phyloP scores from a whole-genome alignment of 2,797 vertebrate species.

The Discoglossus pictus region DNA sequence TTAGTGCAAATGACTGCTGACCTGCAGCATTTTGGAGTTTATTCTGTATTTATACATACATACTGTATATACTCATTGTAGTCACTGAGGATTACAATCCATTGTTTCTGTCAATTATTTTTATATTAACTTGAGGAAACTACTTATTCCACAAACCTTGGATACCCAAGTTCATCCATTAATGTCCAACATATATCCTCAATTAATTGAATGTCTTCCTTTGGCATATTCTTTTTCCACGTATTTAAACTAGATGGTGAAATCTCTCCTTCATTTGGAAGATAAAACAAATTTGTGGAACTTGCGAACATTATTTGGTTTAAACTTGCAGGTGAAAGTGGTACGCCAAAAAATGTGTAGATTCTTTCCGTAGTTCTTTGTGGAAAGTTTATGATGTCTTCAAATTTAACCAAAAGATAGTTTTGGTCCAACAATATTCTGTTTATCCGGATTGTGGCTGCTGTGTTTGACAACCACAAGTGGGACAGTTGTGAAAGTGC shows the following conservation, averaged over 20 bases:
- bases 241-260: constrained; percentile 81
- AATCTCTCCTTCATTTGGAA: constrained; percentile 92
- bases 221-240: constrained; percentile 87
- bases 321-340: constrained; percentile 85
- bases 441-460: constrained; percentile 81
- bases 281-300: constrained; percentile 90
- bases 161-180: constrained; percentile 89
- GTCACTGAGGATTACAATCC: too few relatives aligned
- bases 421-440: constrained; percentile 70
- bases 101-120: too few relatives aligned
- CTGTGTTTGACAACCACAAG: constrained; percentile 91
- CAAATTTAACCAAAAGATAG: constrained; percentile 84
- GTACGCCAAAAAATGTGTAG: constrained; percentile 88
- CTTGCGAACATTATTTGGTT: constrained; percentile 95
- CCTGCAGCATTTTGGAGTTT: constrained; percentile 81
- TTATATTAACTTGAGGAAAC: too few relatives aligned
- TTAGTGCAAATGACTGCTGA: constrained; percentile 88
- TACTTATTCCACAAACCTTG: constrained; percentile 70
- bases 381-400: constrained; percentile 87
- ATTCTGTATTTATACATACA: too few relatives aligned
- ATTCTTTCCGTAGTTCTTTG: constrained; percentile 83
- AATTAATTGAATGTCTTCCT: constrained; percentile 79
- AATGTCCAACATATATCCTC: constrained; percentile 85
- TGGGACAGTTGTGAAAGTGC: constrained; percentile 83
- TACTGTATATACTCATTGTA: too few relatives aligned